phyloP scores from a whole-genome alignment of 2,888 invertebrate species.

The Lomographa bimaculata region DNA sequence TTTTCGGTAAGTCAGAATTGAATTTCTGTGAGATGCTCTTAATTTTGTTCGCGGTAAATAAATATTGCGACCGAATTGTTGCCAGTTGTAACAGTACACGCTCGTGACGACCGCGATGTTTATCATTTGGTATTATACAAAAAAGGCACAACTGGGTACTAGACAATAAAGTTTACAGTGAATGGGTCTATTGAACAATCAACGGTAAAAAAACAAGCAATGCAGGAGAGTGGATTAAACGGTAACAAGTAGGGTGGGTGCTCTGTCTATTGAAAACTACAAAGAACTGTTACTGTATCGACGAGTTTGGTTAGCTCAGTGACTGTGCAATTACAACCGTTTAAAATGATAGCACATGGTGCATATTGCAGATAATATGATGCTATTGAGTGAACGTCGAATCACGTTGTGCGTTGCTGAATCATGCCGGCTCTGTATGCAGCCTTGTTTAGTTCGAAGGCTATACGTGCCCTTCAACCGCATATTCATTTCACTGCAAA shows the following conservation, averaged over 20 bases:
- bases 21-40: constrained; percentile 46
- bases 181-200: constrained; percentile 56
- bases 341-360: constrained; percentile 37
- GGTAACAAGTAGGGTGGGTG: constrained; percentile 36
- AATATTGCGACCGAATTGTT: constrained; percentile 56
- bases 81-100: constrained; percentile 61
- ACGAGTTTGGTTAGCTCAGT: too few relatives aligned
- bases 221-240: constrained; percentile 46
- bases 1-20: constrained; percentile 55
- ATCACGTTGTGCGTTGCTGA: constrained; percentile 45
- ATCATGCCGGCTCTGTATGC: constrained; percentile 44
- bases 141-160: constrained; percentile 53
- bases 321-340: constrained; percentile 4
- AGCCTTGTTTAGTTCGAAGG: constrained; percentile 63
- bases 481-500: constrained; percentile 55
- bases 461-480: constrained; percentile 44
- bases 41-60: constrained; percentile 45
- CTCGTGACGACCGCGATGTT: constrained; percentile 61
- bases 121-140: constrained; percentile 57
- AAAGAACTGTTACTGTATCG: too few relatives aligned
- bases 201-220: constrained; percentile 56
- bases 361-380: constrained; percentile 46
- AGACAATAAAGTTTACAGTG: constrained; percentile 52
- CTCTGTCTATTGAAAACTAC: constrained; percentile 6
- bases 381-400: constrained; percentile 50